phyloP scores from a whole-genome alignment of 2,888 invertebrate species.

The Philereme transversata region DNA sequence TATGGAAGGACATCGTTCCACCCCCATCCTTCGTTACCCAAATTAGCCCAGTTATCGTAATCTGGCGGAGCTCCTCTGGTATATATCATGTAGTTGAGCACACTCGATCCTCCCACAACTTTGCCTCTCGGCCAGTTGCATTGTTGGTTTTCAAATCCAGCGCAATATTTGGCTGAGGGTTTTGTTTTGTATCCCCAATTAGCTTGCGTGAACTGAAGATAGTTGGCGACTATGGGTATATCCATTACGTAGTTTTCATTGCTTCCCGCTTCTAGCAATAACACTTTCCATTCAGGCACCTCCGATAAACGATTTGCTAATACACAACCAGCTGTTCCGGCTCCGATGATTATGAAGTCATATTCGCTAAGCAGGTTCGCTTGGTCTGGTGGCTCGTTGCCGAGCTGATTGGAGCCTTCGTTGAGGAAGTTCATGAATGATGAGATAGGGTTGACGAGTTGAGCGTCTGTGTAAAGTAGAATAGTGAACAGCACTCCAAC shows the following conservation, averaged over 20 bases:
- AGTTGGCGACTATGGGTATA: conserved; percentile 88
- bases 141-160: conserved; percentile 89
- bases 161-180: conserved; percentile 88
- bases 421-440: conserved; percentile 80
- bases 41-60: conserved; percentile 89
- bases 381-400: conserved; percentile 82
- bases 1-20: conserved; percentile 89
- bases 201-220: conserved; percentile 87
- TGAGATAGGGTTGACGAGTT: conserved; percentile 65
- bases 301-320: conserved; percentile 90
- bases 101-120: conserved; percentile 92
- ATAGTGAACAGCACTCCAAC: conserved; percentile 55
- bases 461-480: conserved; percentile 57
- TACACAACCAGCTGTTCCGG: conserved; percentile 91
- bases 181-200: conserved; percentile 94
- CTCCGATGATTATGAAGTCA: conserved; percentile 91
- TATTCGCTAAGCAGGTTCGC: conserved; percentile 82
- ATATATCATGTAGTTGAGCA: conserved; percentile 92
- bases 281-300: conserved; percentile 86
- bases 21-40: conserved; percentile 90
- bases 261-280: conserved; percentile 89
- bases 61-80: conserved; percentile 88
- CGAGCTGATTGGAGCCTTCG: conserved; percentile 79
- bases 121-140: conserved; percentile 93
- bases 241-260: conserved; percentile 90